These are phyloP conservation scores for Myiotriccus ornatus DNA, from an alignment of 2,797 vertebrate species.

Conservation along the genomic window DNA sequence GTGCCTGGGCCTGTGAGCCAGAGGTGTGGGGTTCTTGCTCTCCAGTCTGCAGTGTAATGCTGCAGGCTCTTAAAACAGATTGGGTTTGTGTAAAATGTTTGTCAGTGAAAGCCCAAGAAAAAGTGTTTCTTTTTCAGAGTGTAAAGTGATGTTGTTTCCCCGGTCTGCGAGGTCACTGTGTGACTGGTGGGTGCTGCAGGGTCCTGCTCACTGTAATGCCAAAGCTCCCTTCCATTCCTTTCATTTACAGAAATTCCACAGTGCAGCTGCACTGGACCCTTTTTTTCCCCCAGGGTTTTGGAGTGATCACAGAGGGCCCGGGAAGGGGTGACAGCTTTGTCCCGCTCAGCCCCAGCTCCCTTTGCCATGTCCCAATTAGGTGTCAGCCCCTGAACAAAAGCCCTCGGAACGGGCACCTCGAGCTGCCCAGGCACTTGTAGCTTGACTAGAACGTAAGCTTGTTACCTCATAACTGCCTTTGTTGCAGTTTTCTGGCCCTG, in stretches of 20 bases:
- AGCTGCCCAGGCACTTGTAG: neutral
- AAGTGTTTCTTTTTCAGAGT: neutral
- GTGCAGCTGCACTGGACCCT: neutral
- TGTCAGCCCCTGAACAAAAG: neutral
- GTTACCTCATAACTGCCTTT: conserved; percentile 3
- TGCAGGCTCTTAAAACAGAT: neutral
- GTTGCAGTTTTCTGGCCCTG: neutral
- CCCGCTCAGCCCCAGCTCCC: neutral
- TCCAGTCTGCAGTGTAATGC: neutral
- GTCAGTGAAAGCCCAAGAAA: neutral
- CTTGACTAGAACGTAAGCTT: neutral
- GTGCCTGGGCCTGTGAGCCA: neutral
- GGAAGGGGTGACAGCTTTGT: neutral
- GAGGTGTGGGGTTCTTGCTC: neutral
- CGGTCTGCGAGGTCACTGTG: neutral
- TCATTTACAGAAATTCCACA: conserved; percentile 18
- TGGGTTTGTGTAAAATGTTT: neutral
- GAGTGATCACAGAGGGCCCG: conserved; percentile 9
- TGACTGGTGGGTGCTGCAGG: neutral
- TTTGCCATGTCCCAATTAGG: neutral
- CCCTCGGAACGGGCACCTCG: neutral
- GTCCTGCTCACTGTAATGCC: neutral
- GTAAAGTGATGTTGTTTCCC: neutral
- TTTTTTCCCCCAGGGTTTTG: neutral
- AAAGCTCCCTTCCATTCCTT: neutral